Evolutionary conservation across 2,888 invertebrate genomes (phyloP), one percentile per base, ranked within the genome.

Genomic region (Calephelis perditalis): DNA sequence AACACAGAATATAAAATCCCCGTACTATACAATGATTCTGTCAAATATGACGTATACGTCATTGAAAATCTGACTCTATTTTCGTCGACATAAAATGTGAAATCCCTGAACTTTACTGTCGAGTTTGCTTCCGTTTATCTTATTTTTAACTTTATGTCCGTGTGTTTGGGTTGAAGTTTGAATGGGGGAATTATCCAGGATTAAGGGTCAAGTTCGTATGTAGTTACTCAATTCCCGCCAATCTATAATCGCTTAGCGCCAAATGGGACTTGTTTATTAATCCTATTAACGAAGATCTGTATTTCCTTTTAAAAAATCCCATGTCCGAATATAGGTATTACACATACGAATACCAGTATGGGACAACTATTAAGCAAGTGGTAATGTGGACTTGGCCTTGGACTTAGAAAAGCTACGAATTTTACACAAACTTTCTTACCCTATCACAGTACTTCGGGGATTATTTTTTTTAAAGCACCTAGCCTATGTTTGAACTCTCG

Each of bases 161-260:
- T 2, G 3, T 5, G 9, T 9, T 26, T 12, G 8, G 49, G 49
- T 49, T 49, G 49, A 9, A 9, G 9, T 49, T 15, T 49, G 26
- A 8, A 15, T 49, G 26, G 15, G 7, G 9, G 15, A 40, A 12
- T 46, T 5, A 7, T 46, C 6, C 9, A 49, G 26, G 8, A 49
- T 49, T 26, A 49, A 9, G 26, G 49, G 49, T 49, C 49, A 49
- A 49, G 49, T 49, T 49, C 49, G 49, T 26, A 49, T 26, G 49
- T 8, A 8, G 49, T 49, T 49, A 49, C 9, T 49, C 47, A 47
- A 47, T 47, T 49, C 49, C 49, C 26, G 10, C 26, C 49, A 49
- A 49, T 49, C 49, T 49, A 49, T 49, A 49, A 49, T 49, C 49
- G 49, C 26, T 49, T 49, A 26, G 26, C 49, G 26, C 49, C 49